Evolutionary conservation across 2,113 vertebrate genomes (phyloP).

Genomic region (Antechinus stuartii): DNA sequence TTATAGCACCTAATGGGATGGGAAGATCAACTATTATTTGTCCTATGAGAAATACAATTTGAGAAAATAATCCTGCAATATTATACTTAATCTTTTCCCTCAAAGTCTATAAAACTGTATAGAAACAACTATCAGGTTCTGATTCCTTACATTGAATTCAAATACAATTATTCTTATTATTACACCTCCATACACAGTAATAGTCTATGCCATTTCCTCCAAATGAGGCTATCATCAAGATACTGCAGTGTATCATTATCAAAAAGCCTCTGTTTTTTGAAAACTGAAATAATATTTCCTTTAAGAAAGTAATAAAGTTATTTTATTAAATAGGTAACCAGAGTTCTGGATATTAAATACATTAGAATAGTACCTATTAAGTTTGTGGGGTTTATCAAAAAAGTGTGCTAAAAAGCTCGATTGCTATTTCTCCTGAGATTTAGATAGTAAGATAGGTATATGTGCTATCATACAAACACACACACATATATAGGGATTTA

Average conservation of each 20-base stretch:
- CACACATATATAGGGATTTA: background rate
- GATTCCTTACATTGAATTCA: conserved; percentile 29
- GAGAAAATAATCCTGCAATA: conserved; percentile 35
- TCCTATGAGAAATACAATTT: conserved; percentile 26
- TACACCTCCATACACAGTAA: conserved; percentile 23
- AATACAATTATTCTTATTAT: conserved; percentile 34
- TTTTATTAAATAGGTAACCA: conserved; percentile 38
- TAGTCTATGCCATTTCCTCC: background rate
- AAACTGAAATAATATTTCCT: background rate
- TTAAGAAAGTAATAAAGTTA: conserved; percentile 33
- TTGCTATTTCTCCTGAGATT: background rate
- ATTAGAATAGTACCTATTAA: background rate
- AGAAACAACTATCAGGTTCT: conserved; percentile 6
- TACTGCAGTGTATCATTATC: background rate
- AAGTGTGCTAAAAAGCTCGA: background rate
- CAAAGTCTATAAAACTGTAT: conserved; percentile 41
- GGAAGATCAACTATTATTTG: background rate
- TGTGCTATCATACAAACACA: background rate
- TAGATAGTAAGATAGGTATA: background rate
- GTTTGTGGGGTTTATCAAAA: background rate
- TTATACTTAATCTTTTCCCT: conserved; percentile 37
- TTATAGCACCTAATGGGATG: conserved; percentile 5
- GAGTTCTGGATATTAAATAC: background rate
- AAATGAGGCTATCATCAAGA: conserved; percentile 10
- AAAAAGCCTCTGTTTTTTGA: conserved; percentile 24